Evolutionary conservation across 2,113 vertebrate species (phyloP), one percentile per base, ranked within the genome.

Genomic region (Stegastes partitus): DNA sequence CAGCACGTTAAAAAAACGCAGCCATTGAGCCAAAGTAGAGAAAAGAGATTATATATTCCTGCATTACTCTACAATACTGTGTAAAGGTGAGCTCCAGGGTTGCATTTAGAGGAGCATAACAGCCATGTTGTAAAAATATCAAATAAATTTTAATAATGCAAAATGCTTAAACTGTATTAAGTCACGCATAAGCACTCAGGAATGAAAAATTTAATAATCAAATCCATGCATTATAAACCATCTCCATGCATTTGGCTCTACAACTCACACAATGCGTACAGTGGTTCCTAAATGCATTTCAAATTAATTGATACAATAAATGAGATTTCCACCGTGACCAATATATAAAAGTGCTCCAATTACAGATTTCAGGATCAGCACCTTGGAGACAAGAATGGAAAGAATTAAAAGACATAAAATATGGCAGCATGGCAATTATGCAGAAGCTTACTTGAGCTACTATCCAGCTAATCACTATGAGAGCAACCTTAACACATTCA

Each of bases 121-220:
- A 15, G 56, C 22, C 53, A 58, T 31, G 44, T 26, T n/a, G 37
- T 74, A 73, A 74, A 81, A 74, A 77, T 74, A 79, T 44, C 22
- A 79, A 59, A 42, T 34, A 28, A 49, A 42, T 39, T 69, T 91
- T 50, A 91, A 82, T 90, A 87, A 85, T 90, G 28, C 51, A 90
- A 54, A 69, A 39, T 56, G 51, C 47, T 77, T 84, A 31, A 81
- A 77, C 21, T 0, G 0, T 45, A 77, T 57, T 31, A 80, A 87
- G 57, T 68, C 63, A 69, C 65, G 72, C 75, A 64, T 39, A 59
- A 81, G 68, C 81, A 83, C 61, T 77, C 44, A 45, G 34, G 57
- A 78, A 85, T 72, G 57, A 66, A 76, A 87, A 71, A 82, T 77
- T 16, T 0, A 81, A 79, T 81, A 49, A 75, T 86, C 72, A 81